A percentile compares a stretch with the other conserved stretches of the same genome.
These are phyloP conservation scores for Scarus forsteni DNA, from an alignment of 2,797 vertebrate genomes.

Conservation along the genomic window DNA sequence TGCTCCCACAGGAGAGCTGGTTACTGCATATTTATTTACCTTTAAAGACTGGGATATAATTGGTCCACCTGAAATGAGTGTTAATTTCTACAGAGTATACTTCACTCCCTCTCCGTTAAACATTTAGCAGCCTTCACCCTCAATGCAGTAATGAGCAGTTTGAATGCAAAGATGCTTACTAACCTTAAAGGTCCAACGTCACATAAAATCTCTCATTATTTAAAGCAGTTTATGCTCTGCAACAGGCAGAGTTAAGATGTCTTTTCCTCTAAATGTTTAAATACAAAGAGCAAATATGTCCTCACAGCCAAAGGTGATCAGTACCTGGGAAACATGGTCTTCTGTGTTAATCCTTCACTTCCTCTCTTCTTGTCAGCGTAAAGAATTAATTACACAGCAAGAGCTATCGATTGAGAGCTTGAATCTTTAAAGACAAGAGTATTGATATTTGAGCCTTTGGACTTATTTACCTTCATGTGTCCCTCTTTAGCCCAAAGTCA, in stretches of 20 bases:
- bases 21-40: constrained; percentile 37
- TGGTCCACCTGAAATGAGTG: constrained; percentile 15
- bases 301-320: constrained; percentile 11
- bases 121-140: constrained; percentile 22
- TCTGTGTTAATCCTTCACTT: constrained; percentile 7
- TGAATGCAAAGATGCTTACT: constrained; percentile 11
- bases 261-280: constrained; percentile 14
- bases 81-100: constrained; percentile 9
- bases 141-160: constrained; percentile 47
- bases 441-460: constrained; percentile 44
- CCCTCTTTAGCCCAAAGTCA: constrained; percentile 1
- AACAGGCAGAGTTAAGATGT: constrained; percentile 2
- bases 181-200: constrained; percentile 44
- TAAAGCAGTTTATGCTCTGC: constrained; percentile 21
- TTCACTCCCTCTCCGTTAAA: constrained; percentile 24
- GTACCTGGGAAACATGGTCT: constrained; percentile 22
- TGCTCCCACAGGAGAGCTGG: constrained; percentile 36
- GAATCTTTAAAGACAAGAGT: constrained; percentile 53
- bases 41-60: constrained; percentile 20
- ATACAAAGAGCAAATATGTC: constrained; percentile 3
- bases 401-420: constrained; percentile 55
- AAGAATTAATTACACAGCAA: constrained; percentile 52
- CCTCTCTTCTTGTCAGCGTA: constrained; percentile 42
- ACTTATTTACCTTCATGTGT: constrained; percentile 7
- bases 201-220: constrained; percentile 36